Evolutionary conservation across 2,113 vertebrate genomes (phyloP).

Genomic region (Hippocampus zosterae): DNA sequence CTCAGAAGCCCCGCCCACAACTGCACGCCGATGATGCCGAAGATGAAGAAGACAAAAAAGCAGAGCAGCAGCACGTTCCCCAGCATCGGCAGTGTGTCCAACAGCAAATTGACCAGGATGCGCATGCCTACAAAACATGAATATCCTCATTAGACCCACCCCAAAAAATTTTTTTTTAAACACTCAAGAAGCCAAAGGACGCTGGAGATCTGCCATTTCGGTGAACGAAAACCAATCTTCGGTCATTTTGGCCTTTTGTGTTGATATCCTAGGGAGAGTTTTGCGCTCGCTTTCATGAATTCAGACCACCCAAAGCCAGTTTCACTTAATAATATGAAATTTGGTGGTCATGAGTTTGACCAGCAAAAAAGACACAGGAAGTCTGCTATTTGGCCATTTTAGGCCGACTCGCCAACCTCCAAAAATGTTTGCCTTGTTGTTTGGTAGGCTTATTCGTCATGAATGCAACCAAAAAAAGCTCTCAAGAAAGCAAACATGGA

Average conservation of each 20-base stretch:
- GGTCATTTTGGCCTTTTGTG: neutral
- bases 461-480: too few relatives aligned
- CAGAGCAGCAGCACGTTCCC: constrained; percentile 67
- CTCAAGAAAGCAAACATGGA: too few relatives aligned
- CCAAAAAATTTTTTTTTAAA: too few relatives aligned
- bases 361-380: too few relatives aligned
- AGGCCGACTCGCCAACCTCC: too few relatives aligned
- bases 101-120: constrained; percentile 68
- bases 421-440: too few relatives aligned
- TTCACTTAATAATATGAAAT: neutral
- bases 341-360: too few relatives aligned
- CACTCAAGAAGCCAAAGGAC: neutral
- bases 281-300: neutral
- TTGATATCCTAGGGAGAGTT: neutral
- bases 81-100: constrained; percentile 69
- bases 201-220: neutral
- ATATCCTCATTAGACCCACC: neutral
- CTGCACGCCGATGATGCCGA: constrained; percentile 69
- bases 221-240: neutral
- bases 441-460: too few relatives aligned
- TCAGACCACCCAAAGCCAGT: neutral
- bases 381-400: too few relatives aligned
- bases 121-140: constrained; percentile 53
- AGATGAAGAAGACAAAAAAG: constrained; percentile 72
- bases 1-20: constrained; percentile 68